A percentile compares a stretch with the other conserved stretches of the same genome.
Conservation (phyloP, 2,797 vertebrate genomes). For the Adrianichthys oophorus region DNA sequence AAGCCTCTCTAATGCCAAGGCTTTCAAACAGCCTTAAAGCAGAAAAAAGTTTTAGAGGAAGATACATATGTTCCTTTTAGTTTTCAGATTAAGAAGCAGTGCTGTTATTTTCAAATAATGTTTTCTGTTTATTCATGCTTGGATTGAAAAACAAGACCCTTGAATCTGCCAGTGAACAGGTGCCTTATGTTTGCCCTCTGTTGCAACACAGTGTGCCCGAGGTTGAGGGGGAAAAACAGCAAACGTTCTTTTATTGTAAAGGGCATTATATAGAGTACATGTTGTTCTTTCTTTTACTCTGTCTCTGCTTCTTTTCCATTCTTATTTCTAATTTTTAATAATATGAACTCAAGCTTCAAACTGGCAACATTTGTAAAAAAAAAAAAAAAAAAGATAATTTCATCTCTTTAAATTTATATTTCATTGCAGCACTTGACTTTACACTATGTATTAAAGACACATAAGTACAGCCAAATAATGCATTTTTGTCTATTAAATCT, state of each 20-base stretch:
- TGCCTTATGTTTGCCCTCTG: constrained; percentile 17
- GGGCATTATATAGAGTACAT: neutral
- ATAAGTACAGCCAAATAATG: constrained; percentile 16
- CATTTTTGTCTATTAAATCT: constrained; percentile 6
- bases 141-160: constrained; percentile 1
- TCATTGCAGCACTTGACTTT: constrained; percentile 3
- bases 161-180: constrained; percentile 16
- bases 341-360: constrained; percentile 10
- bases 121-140: constrained; percentile 1
- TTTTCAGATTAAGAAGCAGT: too few relatives aligned
- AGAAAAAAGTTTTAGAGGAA: neutral
- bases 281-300: constrained; percentile 9
- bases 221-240: neutral
- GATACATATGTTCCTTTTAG: too few relatives aligned
- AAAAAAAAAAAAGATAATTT: neutral
- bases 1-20: constrained; percentile 39
- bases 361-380: constrained; percentile 5
- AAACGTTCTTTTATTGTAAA: constrained; percentile 9
- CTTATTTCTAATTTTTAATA: neutral
- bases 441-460: too few relatives aligned
- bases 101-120: too few relatives aligned
- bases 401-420: neutral
- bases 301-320: neutral
- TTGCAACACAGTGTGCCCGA: constrained; percentile 22
- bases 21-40: constrained; percentile 10